Evolutionary conservation across 2,797 vertebrate species (phyloP).

Genomic region (Neomorphus geoffroyi): DNA sequence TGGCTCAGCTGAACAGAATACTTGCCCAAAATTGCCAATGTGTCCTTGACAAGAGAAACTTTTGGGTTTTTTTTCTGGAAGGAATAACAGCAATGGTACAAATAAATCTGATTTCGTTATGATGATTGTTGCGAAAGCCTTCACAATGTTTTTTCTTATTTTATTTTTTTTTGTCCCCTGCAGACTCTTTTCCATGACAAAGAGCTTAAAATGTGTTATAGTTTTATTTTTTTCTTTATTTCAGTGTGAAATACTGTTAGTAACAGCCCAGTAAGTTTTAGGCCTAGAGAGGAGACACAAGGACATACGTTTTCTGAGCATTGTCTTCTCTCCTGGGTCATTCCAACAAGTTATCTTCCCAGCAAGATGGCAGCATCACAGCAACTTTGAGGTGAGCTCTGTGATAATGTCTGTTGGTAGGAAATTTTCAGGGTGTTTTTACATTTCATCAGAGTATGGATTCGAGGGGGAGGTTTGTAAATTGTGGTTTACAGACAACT

Average conservation of each 20-base stretch:
- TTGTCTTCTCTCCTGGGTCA: neutral
- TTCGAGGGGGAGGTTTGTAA: neutral
- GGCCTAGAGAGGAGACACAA: neutral
- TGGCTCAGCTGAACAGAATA: neutral
- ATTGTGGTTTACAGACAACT: neutral
- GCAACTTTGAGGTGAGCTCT: neutral
- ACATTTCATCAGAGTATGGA: neutral
- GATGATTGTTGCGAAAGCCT: neutral
- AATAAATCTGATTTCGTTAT: neutral
- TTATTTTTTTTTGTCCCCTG: rapidly evolving
- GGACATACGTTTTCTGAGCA: rapidly evolving
- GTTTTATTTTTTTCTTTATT: neutral
- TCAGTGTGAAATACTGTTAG: neutral
- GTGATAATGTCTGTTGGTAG: neutral
- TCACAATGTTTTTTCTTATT: neutral
- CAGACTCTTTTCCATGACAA: neutral
- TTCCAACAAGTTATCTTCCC: neutral
- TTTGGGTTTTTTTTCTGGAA: neutral
- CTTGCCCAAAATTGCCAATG: neutral
- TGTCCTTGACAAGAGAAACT: neutral
- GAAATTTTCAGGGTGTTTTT: neutral
- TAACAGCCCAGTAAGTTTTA: neutral
- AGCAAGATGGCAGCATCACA: rapidly evolving
- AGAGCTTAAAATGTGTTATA: neutral
- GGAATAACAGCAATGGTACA: neutral